Base-by-base conservation (phyloP, 2,888 invertebrate genomes). In the Agrotis ipsilon region DNA sequence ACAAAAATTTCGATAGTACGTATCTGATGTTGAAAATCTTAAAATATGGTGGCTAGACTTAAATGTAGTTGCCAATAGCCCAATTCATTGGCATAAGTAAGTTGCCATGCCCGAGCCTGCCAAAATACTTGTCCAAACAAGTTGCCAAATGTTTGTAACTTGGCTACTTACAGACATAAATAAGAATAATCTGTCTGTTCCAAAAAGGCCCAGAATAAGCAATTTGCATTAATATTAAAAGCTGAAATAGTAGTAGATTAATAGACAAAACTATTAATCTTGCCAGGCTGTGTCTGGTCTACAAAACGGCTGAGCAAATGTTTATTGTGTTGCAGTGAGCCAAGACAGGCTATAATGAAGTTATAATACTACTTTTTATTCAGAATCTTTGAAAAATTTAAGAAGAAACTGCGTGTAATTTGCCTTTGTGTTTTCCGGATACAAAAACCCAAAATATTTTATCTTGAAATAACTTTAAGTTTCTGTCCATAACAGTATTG, bases 81-180 rank as follows among this genome's bases (percentile, higher is more conserved):
- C 18, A 65, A 59, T 60, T 32, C 51, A 68, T 60, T 57, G 59
- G 54, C 68, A 45, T 57, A 68, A 63, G 32, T 60, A 58, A 74
- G 6, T 39, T 54, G 46, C 54, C 32, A 24, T 39, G 52, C 45
- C 57, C 13, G 5, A 16, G 52, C 24, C 46, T 75, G 76, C 81
- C 76, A 80, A 76, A 54, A 64, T 43, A 62, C 13, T 65, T 51
- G 52, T 69, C 14, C 16, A 39, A 6, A 58, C 55, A 46, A 54
- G 18, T 58, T 78, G 81, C 77, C 78, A 76, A 80, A 65, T 58
- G 5, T 27, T 21, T 68, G 21, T 57, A 49, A 60, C 59, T 75
- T 67, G 78, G 81, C 67, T 55, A 62, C 39, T 46, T 49, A 55
- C 14, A 64, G 11, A 18, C 51, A 64, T 64, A 81, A 81, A 81